phyloP scores from a whole-genome alignment of 2,797 vertebrate genomes.

The Chanos chanos region DNA sequence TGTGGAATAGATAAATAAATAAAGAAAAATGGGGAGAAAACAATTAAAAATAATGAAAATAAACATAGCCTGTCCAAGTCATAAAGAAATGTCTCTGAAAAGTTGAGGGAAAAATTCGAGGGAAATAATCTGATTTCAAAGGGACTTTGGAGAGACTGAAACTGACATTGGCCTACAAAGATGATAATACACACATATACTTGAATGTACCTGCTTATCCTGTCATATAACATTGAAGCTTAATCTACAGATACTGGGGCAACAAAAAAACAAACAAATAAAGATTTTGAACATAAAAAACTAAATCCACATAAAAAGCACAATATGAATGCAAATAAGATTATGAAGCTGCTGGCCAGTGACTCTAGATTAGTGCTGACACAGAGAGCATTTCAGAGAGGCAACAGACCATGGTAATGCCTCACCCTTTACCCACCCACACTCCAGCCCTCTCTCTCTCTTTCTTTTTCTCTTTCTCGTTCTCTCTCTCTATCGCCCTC shows the following conservation, averaged over 20 bases:
- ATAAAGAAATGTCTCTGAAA: background rate
- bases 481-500: slow-evolving; percentile 43
- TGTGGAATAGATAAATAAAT: background rate
- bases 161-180: background rate
- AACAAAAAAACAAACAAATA: too few species aligned
- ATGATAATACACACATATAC: too few species aligned
- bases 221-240: background rate
- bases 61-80: too few species aligned
- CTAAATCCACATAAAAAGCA: too few species aligned
- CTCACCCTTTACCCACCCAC: slow-evolving; percentile 32
- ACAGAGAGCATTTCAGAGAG: slow-evolving; percentile 18
- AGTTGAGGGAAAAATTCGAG: too few species aligned
- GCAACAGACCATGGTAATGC: slow-evolving; percentile 18
- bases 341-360: background rate
- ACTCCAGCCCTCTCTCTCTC: slow-evolving; percentile 25
- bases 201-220: background rate
- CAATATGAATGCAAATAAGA: background rate
- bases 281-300: too few species aligned
- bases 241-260: background rate
- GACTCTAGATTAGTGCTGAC: slow-evolving; percentile 4
- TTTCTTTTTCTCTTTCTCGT: slow-evolving; percentile 16
- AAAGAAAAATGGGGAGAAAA: background rate
- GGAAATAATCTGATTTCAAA: too few species aligned
- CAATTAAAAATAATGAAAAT: too few species aligned
- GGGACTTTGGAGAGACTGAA: too few species aligned